phyloP scores from a whole-genome alignment of 1,140 invertebrate genomes.

The Chrysoperla carnea region DNA sequence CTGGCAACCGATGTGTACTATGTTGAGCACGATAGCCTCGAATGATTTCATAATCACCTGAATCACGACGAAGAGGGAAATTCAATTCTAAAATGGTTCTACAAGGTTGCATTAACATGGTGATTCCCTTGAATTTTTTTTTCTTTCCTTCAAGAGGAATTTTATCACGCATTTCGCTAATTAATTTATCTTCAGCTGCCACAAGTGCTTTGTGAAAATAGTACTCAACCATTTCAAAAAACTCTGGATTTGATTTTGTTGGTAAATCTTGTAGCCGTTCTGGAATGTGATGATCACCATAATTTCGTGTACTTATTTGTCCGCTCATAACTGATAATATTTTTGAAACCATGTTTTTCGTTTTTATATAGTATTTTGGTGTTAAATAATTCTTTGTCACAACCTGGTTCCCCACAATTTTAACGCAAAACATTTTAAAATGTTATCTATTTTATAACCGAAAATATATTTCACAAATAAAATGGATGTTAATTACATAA shows the following conservation, averaged over 20 bases:
- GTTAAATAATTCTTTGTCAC: too few relatives aligned
- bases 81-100: conserved; percentile 53
- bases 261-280: conserved; percentile 32
- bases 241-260: conserved; percentile 38
- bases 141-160: too few relatives aligned
- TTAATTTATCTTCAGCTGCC: conserved; percentile 40
- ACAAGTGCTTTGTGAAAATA: conserved; percentile 48
- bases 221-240: conserved; percentile 56
- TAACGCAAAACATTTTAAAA: too few relatives aligned
- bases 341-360: too few relatives aligned
- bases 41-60: conserved; percentile 65
- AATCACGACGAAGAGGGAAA: conserved; percentile 63
- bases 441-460: too few relatives aligned
- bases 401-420: too few relatives aligned
- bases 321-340: too few relatives aligned
- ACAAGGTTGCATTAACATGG: conserved; percentile 47
- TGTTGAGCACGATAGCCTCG: conserved; percentile 71
- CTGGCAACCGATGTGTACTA: conserved; percentile 59
- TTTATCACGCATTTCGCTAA: conserved; percentile 32
- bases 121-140: too few relatives aligned
- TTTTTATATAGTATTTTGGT: too few relatives aligned
- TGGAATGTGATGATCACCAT: conserved; percentile 31
- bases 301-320: not conserved
- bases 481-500: too few relatives aligned
- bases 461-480: too few relatives aligned